Percentiles rank a stretch among this genome's conserved stretches.
These are phyloP conservation scores for Colius striatus DNA, from an alignment of 2,113 vertebrate species.

Conservation along the genomic window DNA sequence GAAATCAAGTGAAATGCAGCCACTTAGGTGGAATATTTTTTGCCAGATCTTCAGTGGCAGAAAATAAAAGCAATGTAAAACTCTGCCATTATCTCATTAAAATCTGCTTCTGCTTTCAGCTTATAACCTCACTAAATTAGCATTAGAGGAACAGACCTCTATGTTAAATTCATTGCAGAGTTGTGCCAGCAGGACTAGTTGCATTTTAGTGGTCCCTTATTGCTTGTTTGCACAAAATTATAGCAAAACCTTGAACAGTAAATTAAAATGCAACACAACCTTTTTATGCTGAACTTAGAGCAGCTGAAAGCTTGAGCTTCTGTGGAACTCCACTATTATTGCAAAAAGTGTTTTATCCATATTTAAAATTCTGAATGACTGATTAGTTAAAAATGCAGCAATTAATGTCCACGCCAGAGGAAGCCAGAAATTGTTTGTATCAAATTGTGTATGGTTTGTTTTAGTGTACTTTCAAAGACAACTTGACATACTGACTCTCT, in stretches of 20 bases:
- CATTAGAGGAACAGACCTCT: slow-evolving; percentile 56
- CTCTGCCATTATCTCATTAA: slow-evolving; percentile 61
- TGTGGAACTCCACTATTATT: slow-evolving; percentile 9
- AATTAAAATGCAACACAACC: slow-evolving; percentile 58
- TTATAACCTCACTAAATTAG: slow-evolving; percentile 65
- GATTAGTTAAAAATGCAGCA: slow-evolving; percentile 47
- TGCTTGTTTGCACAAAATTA: slow-evolving; percentile 59
- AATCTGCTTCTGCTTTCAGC: slow-evolving; percentile 50
- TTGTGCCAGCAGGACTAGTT: slow-evolving; percentile 48
- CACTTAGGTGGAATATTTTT: slow-evolving; percentile 18
- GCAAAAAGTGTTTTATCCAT: slow-evolving; percentile 17
- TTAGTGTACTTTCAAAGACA: background rate
- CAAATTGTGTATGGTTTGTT: background rate
- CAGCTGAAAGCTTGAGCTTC: slow-evolving; percentile 35
- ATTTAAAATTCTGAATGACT: slow-evolving; percentile 17
- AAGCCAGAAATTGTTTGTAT: slow-evolving; percentile 6
- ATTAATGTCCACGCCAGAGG: slow-evolving; percentile 10
- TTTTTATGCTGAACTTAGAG: slow-evolving; percentile 17
- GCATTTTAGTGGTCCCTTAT: slow-evolving; percentile 61
- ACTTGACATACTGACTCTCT: background rate
- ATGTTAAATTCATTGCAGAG: slow-evolving; percentile 55
- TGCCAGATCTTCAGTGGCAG: background rate
- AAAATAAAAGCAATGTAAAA: slow-evolving; percentile 52
- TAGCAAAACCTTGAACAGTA: slow-evolving; percentile 31
- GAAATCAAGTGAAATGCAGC: slow-evolving; percentile 17